A percentile compares a stretch with the other conserved stretches of the same genome.
Conservation (phyloP, 2,888 invertebrate species). For the Crepidodera aurea region DNA sequence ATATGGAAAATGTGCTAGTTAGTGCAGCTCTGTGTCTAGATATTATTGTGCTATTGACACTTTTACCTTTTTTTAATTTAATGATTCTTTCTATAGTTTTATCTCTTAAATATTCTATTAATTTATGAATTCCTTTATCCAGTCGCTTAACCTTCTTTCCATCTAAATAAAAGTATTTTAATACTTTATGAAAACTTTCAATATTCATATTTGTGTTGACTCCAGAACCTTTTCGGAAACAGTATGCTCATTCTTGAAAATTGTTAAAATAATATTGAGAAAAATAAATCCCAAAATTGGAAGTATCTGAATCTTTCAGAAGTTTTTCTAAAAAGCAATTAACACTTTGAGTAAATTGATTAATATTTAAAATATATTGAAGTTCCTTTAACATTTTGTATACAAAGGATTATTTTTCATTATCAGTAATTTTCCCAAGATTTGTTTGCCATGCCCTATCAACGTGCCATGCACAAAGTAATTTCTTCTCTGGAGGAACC, state of each 20-base stretch:
- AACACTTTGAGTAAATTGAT: too few relatives aligned
- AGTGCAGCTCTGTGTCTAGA: too few relatives aligned
- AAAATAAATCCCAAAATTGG: not conserved
- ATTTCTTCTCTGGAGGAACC: not conserved
- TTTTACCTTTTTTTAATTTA: slow-evolving; percentile 9
- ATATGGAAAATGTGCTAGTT: too few relatives aligned
- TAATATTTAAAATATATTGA: too few relatives aligned
- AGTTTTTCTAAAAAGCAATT: too few relatives aligned
- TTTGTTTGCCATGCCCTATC: not conserved
- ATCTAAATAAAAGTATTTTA: slow-evolving; percentile 3
- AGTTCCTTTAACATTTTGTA: too few relatives aligned
- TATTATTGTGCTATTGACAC: too few relatives aligned
- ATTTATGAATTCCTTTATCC: not conserved
- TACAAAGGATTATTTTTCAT: too few relatives aligned
- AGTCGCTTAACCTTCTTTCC: not conserved
- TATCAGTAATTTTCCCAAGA: not conserved
- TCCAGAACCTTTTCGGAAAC: not conserved
- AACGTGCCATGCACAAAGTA: not conserved
- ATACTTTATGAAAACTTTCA: not conserved
- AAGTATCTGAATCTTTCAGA: too few relatives aligned
- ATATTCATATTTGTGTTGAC: slow-evolving; percentile 4
- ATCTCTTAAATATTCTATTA: slow-evolving; percentile 8
- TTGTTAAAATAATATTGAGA: not conserved
- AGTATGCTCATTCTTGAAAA: not conserved
- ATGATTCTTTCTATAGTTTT: slow-evolving; percentile 10